phyloP scores from a whole-genome alignment of 2,797 vertebrate species.

The Sparidentex hasta region DNA sequence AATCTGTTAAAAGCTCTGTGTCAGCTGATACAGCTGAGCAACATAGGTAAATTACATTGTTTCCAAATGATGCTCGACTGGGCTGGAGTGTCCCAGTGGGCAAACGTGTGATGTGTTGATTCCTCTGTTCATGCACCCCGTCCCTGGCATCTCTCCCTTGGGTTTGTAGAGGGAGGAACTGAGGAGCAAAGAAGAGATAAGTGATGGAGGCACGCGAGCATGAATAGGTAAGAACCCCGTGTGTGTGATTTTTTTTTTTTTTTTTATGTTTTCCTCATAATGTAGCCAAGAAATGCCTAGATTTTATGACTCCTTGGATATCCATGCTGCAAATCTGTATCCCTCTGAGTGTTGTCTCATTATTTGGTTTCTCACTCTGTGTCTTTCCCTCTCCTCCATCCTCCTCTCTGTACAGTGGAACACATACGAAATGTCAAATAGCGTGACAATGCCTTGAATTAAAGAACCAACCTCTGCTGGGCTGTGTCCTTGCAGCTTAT shows the following conservation, averaged over 20 bases:
- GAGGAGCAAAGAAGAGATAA: constrained; percentile 18
- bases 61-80: constrained; percentile 54
- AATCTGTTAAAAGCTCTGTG: constrained; percentile 43
- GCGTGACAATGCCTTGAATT: constrained; percentile 6
- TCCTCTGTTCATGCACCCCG: constrained; percentile 42
- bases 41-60: constrained; percentile 53
- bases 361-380: constrained; percentile 24
- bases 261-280: background rate
- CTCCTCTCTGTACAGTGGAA: constrained; percentile 7
- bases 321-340: constrained; percentile 20
- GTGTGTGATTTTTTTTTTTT: background rate
- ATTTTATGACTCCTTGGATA: constrained; percentile 37
- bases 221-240: constrained; percentile 25
- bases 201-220: constrained; percentile 25
- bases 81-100: constrained; percentile 46
- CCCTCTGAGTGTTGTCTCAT: constrained; percentile 42
- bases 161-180: constrained; percentile 40
- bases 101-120: constrained; percentile 49
- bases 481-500: background rate
- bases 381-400: constrained; percentile 12
- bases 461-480: constrained; percentile 5
- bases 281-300: constrained; percentile 15
- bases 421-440: constrained; percentile 26
- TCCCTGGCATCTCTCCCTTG: constrained; percentile 43
- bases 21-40: constrained; percentile 33